Evolutionary conservation across 2,797 vertebrate genomes (phyloP).

Genomic region (Choloepus didactylus): DNA sequence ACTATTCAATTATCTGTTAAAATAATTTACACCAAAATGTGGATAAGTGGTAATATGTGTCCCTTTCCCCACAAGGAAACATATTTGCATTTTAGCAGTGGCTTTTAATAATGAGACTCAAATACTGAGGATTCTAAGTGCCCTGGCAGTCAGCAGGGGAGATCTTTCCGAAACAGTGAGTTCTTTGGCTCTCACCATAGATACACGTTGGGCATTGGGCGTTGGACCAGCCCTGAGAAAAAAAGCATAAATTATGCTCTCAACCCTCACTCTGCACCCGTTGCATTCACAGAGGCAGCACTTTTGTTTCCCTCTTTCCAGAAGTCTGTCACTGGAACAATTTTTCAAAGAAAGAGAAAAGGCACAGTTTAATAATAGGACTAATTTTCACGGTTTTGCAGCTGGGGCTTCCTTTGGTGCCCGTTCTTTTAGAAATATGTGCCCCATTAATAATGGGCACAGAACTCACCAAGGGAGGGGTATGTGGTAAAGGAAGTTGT

Average conservation of each 20-base stretch:
- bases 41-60: neutral
- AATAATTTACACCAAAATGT: neutral
- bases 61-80: neutral
- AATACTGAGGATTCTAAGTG: neutral
- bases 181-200: neutral
- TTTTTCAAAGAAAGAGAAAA: slow-evolving; percentile 49
- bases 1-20: slow-evolving; percentile 1
- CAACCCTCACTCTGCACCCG: neutral
- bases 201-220: neutral
- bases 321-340: neutral
- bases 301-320: neutral
- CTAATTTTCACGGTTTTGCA: slow-evolving; percentile 11
- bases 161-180: neutral
- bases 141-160: neutral
- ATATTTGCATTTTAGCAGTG: neutral
- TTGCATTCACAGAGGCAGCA: neutral
- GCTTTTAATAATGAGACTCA: neutral
- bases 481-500: neutral
- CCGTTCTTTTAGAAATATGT: neutral
- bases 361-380: neutral
- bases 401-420: neutral
- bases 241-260: neutral
- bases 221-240: neutral
- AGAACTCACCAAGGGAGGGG: neutral
- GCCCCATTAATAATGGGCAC: neutral